phyloP scores from a whole-genome alignment of 2,113 vertebrate species.

The Eudorcas thomsonii region DNA sequence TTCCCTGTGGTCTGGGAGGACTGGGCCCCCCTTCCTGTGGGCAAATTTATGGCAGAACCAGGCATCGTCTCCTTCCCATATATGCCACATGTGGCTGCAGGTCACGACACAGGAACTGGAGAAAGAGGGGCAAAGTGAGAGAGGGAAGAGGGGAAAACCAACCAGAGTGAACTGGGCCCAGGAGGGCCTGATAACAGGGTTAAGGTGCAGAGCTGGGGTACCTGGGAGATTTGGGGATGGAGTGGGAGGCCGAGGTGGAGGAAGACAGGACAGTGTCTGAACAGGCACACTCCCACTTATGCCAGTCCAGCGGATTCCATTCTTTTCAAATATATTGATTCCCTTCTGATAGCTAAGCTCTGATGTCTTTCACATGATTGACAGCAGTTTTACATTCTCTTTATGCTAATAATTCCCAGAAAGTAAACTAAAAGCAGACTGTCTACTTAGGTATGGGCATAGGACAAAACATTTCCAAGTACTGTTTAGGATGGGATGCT shows the following conservation, averaged over 20 bases:
- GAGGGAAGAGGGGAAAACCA: background rate
- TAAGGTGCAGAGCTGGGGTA: background rate
- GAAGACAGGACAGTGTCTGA: background rate
- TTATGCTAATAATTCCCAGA: conserved; percentile 38
- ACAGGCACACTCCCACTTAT: too few relatives aligned
- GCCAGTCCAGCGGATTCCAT: background rate
- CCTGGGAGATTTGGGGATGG: background rate
- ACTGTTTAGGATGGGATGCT: background rate
- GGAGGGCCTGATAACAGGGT: too few relatives aligned
- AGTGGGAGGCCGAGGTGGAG: background rate
- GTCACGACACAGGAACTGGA: background rate
- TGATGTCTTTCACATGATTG: background rate
- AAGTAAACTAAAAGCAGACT: conserved; percentile 39
- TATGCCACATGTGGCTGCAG: background rate
- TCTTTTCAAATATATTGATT: background rate
- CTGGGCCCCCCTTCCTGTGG: fast-evolving
- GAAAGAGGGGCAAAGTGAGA: background rate
- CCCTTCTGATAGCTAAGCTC: background rate
- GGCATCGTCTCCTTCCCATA: background rate
- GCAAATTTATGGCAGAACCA: background rate
- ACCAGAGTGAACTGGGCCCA: background rate
- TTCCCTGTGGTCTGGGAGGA: background rate
- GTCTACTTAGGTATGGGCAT: background rate
- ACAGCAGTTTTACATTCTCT: background rate
- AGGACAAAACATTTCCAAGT: background rate